Conservation (phyloP, 2,888 invertebrate genomes). For the Heliconius erato region DNA sequence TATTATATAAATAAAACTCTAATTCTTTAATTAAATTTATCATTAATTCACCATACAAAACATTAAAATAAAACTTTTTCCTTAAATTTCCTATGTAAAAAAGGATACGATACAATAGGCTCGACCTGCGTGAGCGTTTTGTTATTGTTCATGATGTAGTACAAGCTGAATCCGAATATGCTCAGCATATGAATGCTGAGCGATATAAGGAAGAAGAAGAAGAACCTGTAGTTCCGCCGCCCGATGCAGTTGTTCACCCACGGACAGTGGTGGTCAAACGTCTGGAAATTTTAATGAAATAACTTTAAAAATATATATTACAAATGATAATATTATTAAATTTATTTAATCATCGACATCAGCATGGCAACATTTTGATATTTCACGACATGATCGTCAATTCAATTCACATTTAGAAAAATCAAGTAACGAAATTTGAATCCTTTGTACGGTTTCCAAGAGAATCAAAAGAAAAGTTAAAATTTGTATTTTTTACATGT, state of each 20-base stretch:
- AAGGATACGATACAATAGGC: slow-evolving; percentile 95
- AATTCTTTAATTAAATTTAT: neutral
- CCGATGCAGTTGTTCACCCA: slow-evolving; percentile 99
- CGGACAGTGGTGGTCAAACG: slow-evolving; percentile 99
- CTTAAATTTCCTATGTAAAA: slow-evolving; percentile 53
- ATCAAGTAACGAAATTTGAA: too few relatives aligned
- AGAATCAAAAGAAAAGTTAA: too few relatives aligned
- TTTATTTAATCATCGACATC: too few relatives aligned
- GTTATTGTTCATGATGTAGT: slow-evolving; percentile 95
- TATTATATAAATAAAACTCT: neutral
- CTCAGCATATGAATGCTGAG: slow-evolving; percentile 99
- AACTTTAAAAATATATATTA: too few relatives aligned
- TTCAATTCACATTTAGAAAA: too few relatives aligned
- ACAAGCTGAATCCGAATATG: slow-evolving; percentile 97
- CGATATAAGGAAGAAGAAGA: slow-evolving; percentile 99
- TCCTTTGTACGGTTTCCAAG: too few relatives aligned
- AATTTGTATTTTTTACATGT: too few relatives aligned
- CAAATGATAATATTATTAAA: too few relatives aligned
- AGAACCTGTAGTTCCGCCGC: slow-evolving; percentile 98
- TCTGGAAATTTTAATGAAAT: slow-evolving; percentile 87
- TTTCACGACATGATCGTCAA: too few relatives aligned
- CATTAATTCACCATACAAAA: neutral
- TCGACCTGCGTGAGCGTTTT: slow-evolving; percentile 92
- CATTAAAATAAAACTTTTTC: too few relatives aligned
- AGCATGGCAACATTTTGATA: too few relatives aligned